Evolutionary conservation across 1,140 invertebrate genomes (phyloP).

Genomic region (Charaxes varanes): DNA sequence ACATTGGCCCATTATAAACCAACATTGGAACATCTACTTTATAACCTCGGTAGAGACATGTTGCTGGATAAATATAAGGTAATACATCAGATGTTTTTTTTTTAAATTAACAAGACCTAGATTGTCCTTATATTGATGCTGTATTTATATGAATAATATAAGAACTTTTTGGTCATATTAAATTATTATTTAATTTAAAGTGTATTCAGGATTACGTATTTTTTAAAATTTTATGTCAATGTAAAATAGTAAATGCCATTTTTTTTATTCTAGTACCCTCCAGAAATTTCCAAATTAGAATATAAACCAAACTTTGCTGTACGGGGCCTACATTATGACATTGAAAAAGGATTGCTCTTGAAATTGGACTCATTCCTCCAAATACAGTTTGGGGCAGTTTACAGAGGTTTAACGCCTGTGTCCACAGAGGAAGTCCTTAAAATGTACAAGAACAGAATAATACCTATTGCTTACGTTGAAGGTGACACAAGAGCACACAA

Average conservation of each 20-base stretch:
- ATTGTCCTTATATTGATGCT: too few relatives aligned
- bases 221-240: neutral
- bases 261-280: conserved; percentile 87
- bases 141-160: too few relatives aligned
- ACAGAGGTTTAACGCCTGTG: conserved; percentile 87
- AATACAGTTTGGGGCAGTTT: conserved; percentile 97
- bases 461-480: conserved; percentile 89
- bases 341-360: conserved; percentile 94
- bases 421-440: conserved; percentile 89
- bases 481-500: conserved; percentile 75
- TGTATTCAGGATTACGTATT: neutral
- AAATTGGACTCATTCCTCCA: conserved; percentile 98
- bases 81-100: conserved; percentile 22
- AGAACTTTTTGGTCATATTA: conserved; percentile 1
- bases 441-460: conserved; percentile 90
- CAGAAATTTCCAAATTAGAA: conserved; percentile 85
- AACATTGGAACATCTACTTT: conserved; percentile 92
- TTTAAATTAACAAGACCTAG: neutral
- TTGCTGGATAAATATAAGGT: conserved; percentile 93
- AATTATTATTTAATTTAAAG: neutral
- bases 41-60: conserved; percentile 91
- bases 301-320: conserved; percentile 95
- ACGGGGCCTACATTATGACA: conserved; percentile 96
- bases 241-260: neutral
- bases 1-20: conserved; percentile 97